Base-by-base conservation (phyloP, 2,888 invertebrate species). In the Pachymerium ferrugineum region DNA sequence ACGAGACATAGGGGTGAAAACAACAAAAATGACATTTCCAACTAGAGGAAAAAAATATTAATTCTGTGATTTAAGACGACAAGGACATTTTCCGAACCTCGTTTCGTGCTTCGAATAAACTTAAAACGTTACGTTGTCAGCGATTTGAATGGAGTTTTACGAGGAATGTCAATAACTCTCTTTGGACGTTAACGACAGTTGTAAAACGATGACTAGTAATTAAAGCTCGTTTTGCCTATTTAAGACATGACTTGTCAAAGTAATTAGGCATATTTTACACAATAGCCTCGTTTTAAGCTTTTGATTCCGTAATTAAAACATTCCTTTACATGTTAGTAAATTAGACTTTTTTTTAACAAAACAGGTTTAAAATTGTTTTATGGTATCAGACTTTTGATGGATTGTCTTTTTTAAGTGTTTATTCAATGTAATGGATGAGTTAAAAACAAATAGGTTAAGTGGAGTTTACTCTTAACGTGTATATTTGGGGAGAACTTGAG, bases 181-280 rank as follows among this genome's bases (percentile, higher is more conserved):
- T 62, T 25, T 25, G 3, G 62, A 62, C 62, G 10, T 62, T 62
- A 62, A 62, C 62, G 25, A 12, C 25, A 28, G 62, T 28, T 62
- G 62, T 62, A 14, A 62, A 62, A 62, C n/a, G 62, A 12, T 62
- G 62, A 62, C 25, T n/a, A 62, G 62, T 28, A 62, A 62, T 62
- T 62, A 62, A 62, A 28, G 8, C 62, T 1, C 25, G 25, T 62
- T 62, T 62, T 28, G 28, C 25, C 22, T 62, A 28, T 28, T 25
- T 25, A 62, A 62, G 62, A 28, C 62, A 62, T n/a, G 28, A 62
- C 25, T 62, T 62, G 62, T n/a, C n/a, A 28, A 22, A 28, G 62
- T 62, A 62, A 62, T 62, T 62, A 62, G 38, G 38, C 38, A 38
- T 16, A 28, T 62, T 62, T 62, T 62, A 28, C 28, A 16, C 62